Percentiles rank a stretch among this genome's conserved stretches.
Conservation (phyloP, 2,113 vertebrate species). For the Triplophysa siluroides region DNA sequence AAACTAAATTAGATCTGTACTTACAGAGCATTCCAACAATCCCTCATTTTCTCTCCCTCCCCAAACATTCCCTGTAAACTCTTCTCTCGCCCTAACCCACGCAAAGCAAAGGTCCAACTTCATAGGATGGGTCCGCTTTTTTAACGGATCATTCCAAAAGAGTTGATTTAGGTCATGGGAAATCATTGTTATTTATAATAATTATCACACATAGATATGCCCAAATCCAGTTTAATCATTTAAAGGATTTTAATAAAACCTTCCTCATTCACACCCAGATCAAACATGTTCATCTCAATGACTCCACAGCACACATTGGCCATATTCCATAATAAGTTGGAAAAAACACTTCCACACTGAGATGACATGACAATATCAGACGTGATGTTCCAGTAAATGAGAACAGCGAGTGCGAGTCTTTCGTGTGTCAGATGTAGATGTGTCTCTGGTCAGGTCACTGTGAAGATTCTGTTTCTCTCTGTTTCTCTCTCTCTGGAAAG, state of each 20-base stretch:
- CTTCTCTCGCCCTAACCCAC: too few species aligned
- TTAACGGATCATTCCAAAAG: too few species aligned
- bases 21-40: too few species aligned
- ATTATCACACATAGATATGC: background rate
- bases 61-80: too few species aligned
- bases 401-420: conserved; percentile 12
- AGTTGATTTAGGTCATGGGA: too few species aligned
- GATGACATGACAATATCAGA: background rate
- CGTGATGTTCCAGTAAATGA: conserved; percentile 5
- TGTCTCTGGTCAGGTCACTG: conserved; percentile 24
- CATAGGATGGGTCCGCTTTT: background rate
- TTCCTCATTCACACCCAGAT: background rate
- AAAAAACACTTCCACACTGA: background rate
- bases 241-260: conserved; percentile 1
- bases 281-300: background rate
- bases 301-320: background rate
- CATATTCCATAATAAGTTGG: background rate
- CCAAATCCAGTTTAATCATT: background rate
- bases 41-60: too few species aligned
- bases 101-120: background rate
- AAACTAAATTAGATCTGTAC: too few species aligned
- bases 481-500: conserved; percentile 72
- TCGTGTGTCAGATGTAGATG: background rate
- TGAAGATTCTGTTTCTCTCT: conserved; percentile 11
- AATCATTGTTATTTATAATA: too few species aligned